Evolutionary conservation across 2,113 vertebrate species (phyloP).

Genomic region (Physeter macrocephalus): DNA sequence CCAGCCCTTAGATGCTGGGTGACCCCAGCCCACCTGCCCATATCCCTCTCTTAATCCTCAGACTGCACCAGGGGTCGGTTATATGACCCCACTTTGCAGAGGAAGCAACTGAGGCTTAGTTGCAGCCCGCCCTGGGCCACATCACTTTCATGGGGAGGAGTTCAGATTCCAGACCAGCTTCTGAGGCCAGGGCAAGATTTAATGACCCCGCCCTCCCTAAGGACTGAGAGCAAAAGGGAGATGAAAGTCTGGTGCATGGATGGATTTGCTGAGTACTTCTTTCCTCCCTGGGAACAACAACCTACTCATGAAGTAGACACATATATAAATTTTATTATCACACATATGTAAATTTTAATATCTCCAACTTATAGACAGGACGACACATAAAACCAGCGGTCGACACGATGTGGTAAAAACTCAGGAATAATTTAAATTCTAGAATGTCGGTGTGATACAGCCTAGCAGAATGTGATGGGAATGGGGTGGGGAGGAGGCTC

Average conservation of each 20-base stretch:
- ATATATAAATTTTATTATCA: not conserved
- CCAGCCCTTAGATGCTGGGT: too few relatives aligned
- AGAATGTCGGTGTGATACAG: not conserved
- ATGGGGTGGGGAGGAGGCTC: not conserved
- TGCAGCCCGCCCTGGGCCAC: not conserved
- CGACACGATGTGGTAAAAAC: not conserved
- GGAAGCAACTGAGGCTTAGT: not conserved
- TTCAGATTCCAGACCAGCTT: not conserved
- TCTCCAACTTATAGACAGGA: not conserved
- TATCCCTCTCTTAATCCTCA: not conserved
- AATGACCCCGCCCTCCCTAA: not conserved
- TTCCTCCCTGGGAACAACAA: not conserved
- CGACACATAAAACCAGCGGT: not conserved
- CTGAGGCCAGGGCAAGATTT: not conserved
- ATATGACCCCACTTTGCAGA: not conserved
- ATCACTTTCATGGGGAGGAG: not conserved
- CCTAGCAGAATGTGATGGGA: not conserved
- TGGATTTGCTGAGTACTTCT: not conserved
- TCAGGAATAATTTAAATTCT: not conserved
- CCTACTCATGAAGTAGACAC: not conserved
- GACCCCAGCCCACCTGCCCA: not conserved
- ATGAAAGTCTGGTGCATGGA: not conserved
- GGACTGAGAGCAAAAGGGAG: not conserved
- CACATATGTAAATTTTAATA: not conserved
- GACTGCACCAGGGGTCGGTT: accelerated